Evolutionary conservation across 1,140 invertebrate genomes (phyloP), one percentile per base, ranked within the genome.

Genomic region (Drosophila willistoni): DNA sequence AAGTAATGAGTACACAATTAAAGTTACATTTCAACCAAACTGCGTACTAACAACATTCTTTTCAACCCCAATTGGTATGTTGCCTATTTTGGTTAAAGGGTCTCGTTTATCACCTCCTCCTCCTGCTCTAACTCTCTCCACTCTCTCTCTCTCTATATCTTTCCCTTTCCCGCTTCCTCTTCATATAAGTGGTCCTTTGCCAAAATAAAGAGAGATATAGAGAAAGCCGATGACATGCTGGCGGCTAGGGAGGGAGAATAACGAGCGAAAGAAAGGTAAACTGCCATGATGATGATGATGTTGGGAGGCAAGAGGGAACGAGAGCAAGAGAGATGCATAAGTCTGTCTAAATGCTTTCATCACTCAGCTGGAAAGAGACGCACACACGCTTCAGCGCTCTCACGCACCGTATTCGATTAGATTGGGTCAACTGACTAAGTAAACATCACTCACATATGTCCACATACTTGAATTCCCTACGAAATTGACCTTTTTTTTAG

Each of bases 321-420:
- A 7, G 6, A 29, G 29, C 5, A 39, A 12, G 36, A 39, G 36
- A 51, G 44, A 3, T 22, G 17, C 44, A 51, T 22, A 51, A 73
- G 76, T 63, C 80, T 81, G 83, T 72, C 84, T 87, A 85, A 85
- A 85, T 85, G 82, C 79, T 85, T 85, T 85, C 82, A 85, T 85
- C 82, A 82, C 83, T 85, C 83, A 85, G 75, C 82, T 85, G 82
- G 82, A 85, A 85, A 79, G 82, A 63, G 82, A 63, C 64, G 55
- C 65, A 76, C 71, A 67, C 82, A 85, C 82, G 82, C 82, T 82
- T 74, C 82, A 57, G 63, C 80, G 71, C 29, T 77, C 66, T 68
- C 81, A 85, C 82, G 82, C 79, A 83, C 60, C 10, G 36, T 51
- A 4, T n/a, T 9, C 64, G 56, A 29, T 62, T 59, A 36, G 66